These are phyloP conservation scores for Melanotaenia boesemani DNA, from an alignment of 2,797 vertebrate species.

Conservation along the genomic window DNA sequence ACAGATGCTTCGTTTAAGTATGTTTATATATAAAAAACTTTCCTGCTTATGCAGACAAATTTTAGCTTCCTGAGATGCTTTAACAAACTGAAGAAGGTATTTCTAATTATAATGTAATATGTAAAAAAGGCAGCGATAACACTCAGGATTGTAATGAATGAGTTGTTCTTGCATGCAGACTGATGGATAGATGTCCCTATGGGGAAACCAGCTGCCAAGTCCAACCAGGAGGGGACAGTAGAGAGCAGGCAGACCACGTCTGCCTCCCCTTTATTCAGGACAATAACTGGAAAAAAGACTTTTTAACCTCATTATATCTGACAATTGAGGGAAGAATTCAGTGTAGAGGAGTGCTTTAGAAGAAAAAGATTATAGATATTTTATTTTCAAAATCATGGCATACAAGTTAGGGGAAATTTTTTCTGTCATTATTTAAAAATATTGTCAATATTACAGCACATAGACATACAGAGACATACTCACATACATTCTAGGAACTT, in stretches of 20 bases:
- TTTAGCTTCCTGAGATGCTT: slow-evolving; percentile 29
- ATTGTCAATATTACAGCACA: slow-evolving; percentile 25
- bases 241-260: slow-evolving; percentile 63
- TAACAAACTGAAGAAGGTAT: slow-evolving; percentile 18
- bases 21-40: slow-evolving; percentile 39
- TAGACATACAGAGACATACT: slow-evolving; percentile 21
- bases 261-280: slow-evolving; percentile 29
- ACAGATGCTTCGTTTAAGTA: slow-evolving; percentile 38
- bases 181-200: slow-evolving; percentile 63
- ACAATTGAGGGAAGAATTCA: slow-evolving; percentile 7
- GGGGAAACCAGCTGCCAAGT: slow-evolving; percentile 48
- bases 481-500: slow-evolving; percentile 44
- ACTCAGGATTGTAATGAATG: slow-evolving; percentile 7
- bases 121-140: slow-evolving; percentile 5
- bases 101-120: slow-evolving; percentile 23
- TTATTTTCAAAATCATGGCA: not conserved
- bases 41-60: slow-evolving; percentile 39
- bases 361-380: not conserved
- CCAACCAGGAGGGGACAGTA: slow-evolving; percentile 79
- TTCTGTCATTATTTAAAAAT: slow-evolving; percentile 12
- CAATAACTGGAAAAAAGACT: slow-evolving; percentile 17
- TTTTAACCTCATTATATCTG: slow-evolving; percentile 28
- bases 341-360: not conserved
- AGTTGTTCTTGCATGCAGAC: not conserved
- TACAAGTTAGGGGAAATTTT: not conserved